Base-by-base conservation (phyloP, 1,140 invertebrate genomes). In the Potamilus streckersoni region DNA sequence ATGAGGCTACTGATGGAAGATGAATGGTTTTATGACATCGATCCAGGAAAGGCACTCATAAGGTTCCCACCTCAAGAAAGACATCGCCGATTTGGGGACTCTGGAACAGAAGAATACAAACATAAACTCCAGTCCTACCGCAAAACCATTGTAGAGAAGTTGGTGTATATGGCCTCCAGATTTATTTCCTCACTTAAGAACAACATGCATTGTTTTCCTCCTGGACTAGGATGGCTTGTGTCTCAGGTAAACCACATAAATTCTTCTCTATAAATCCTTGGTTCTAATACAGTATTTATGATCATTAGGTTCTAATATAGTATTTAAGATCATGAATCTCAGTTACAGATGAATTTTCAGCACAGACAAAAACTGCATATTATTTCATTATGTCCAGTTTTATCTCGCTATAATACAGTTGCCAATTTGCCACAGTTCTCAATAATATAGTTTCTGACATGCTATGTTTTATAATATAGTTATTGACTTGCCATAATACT, bases 1-100 rank as follows among this genome's bases (percentile, higher is more conserved):
- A 95, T 98, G 93, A 93, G 95, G 64, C 91, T 99, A n/a, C 91
- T 99, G 5, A 96, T 95, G 90, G 96, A 97, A 82, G 96, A 97
- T 86, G 96, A 98, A 86, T 94, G 94, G 86, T 97, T 96, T 90
- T 92, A 98, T 62, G 97, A 98, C 75, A 94, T 97, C 56, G 97
- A 99, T 90, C 95, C 96, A 0, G 93, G 95, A 75, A 98, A 97
- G 90, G 93, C 94, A 60, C 88, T 93, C 17, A 91, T 94, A n/a
- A 92, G 94, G 76, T 95, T 95, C 86, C 91, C 93, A 58, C 86
- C 92, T 1, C 88, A 92, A 4, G 95, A 96, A 82, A 91, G 93
- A 63, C 82, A 93, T 6, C 93, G 94, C 79, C 93, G 95, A 84
- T 97, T 97, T 88, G 96, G 96, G 1, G 92, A 93, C 74, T 93